A percentile compares a stretch with the other conserved stretches of the same genome.
Conservation (phyloP, 2,888 invertebrate genomes). For the Druceiella hillmani region DNA sequence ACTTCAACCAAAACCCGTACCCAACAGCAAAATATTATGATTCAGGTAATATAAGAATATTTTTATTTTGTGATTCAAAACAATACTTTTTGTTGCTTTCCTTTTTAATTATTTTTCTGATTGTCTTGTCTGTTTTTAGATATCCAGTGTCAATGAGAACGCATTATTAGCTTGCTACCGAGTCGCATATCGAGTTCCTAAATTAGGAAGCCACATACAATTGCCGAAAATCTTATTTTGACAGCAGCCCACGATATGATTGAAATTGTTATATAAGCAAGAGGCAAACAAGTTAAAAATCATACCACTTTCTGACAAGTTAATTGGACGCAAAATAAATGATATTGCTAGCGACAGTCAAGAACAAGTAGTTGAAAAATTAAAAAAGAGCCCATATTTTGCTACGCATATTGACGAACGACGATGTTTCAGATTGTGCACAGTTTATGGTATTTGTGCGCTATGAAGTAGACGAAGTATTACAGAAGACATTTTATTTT, state of each 20-base stretch:
- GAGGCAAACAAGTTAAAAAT: slow-evolving; percentile 21
- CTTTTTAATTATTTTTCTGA: no score
- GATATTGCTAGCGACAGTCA: slow-evolving; percentile 24
- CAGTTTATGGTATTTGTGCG: slow-evolving; percentile 26
- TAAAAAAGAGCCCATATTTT: slow-evolving; percentile 21
- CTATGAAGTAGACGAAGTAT: slow-evolving; percentile 25
- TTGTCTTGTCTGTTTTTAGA: slow-evolving; percentile 11
- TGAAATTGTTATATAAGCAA: slow-evolving; percentile 17
- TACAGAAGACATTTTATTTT: slow-evolving; percentile 26
- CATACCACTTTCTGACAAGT: slow-evolving; percentile 25
- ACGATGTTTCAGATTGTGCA: slow-evolving; percentile 25
- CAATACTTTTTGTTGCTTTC: no score
- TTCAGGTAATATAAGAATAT: no score
- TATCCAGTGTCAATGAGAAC: slow-evolving; percentile 21
- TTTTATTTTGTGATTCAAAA: no score
- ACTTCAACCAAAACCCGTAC: no score
- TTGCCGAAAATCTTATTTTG: slow-evolving; percentile 25
- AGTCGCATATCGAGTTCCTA: slow-evolving; percentile 22
- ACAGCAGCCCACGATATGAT: slow-evolving; percentile 24
- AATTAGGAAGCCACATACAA: slow-evolving; percentile 24
- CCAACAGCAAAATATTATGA: no score
- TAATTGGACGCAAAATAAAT: slow-evolving; percentile 25
- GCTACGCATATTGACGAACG: slow-evolving; percentile 27
- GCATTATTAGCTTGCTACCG: slow-evolving; percentile 23
- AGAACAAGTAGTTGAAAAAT: slow-evolving; percentile 16